Base-by-base conservation (phyloP, 2,113 vertebrate species). In the Sakesphorus luctuosus region DNA sequence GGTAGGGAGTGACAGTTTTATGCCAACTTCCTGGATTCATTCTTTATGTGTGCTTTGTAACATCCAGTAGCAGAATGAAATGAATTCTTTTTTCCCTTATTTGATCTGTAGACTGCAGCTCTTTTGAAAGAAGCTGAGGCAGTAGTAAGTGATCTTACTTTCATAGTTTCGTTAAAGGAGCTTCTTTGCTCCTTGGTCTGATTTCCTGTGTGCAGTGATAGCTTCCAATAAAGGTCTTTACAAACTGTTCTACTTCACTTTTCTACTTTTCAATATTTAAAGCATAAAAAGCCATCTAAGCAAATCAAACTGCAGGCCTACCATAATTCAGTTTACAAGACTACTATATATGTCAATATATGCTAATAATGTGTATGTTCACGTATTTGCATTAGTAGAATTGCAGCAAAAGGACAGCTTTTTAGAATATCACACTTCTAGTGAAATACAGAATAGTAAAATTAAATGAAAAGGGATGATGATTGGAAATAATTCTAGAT, bases 21-120 rank as follows among this genome's bases (percentile, higher is more conserved):
- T 25, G 63, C 26, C 35, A 62, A 11, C 33, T 79, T 94, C 74
- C 40, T 75, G 31, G 20, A 62, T 53, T 82, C 36, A n/a, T 49
- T 77, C 59, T 72, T 94, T 4, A 1, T 33, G 18, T 19, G 18
- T 17, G 24, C 38, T 85, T 78, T 81, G 59, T 87, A 63, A 40
- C 53, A 55, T 66, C 31, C n/a, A 66, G 20, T 55, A 31, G 36
- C 66, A 43, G 29, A 68, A 65, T 53, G 10, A 75, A 53, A 29
- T 38, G 0, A 46, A 17, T 55, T 71, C 0, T 52, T 68, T 15
- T 12, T 1, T 15, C 3, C 9, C 2, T 71, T 59, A 25, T 10
- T 90, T 62, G 23, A 23, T 63, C 50, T 78, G 18, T 75, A 29
- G 28, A 35, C n/a, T 46, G 7, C 9, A 26, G 49, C 31, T 75